These are phyloP conservation scores for Montipora cactus DNA, from an alignment of 64 coral and sea anemone species.

Conservation along the genomic window DNA sequence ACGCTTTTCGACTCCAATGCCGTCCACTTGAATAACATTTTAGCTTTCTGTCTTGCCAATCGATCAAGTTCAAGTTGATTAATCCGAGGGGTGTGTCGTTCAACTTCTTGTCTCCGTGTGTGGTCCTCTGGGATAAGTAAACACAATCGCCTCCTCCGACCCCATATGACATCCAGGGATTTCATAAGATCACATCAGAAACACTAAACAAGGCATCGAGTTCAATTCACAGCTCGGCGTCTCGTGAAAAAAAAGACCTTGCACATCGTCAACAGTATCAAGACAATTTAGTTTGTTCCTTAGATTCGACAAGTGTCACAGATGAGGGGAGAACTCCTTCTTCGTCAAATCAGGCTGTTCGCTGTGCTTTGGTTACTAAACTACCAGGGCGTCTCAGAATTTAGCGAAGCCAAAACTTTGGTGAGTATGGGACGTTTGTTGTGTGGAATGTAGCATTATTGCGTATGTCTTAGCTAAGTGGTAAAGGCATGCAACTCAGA, in stretches of 20 bases:
- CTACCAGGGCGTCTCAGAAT: not conserved
- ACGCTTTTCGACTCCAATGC: constrained; percentile 8
- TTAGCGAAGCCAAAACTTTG: constrained; percentile 38
- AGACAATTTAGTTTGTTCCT: constrained; percentile 21
- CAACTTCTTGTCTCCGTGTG: constrained; percentile 30
- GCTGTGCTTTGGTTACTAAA: constrained; percentile 11
- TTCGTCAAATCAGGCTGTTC: constrained; percentile 13
- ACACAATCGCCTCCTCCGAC: constrained; percentile 29
- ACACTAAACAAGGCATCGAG: constrained; percentile 14
- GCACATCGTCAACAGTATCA: not conserved
- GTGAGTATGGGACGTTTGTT: not conserved
- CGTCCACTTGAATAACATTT: constrained; percentile 32
- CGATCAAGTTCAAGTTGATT: constrained; percentile 53
- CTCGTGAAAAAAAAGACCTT: not conserved
- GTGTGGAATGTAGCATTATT: not conserved
- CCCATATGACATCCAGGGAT: constrained; percentile 18
- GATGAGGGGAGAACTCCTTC: not conserved
- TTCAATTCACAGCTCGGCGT: not conserved
- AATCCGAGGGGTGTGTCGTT: constrained; percentile 48
- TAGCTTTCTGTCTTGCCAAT: constrained; percentile 39
- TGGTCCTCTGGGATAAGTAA: constrained; percentile 42
- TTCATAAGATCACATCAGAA: constrained; percentile 40
- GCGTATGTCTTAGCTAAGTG: not conserved
- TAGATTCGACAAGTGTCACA: constrained; percentile 13
- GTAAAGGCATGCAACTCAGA: not conserved